phyloP scores from a whole-genome alignment of 2,797 vertebrate genomes.

The Danio choprae region DNA sequence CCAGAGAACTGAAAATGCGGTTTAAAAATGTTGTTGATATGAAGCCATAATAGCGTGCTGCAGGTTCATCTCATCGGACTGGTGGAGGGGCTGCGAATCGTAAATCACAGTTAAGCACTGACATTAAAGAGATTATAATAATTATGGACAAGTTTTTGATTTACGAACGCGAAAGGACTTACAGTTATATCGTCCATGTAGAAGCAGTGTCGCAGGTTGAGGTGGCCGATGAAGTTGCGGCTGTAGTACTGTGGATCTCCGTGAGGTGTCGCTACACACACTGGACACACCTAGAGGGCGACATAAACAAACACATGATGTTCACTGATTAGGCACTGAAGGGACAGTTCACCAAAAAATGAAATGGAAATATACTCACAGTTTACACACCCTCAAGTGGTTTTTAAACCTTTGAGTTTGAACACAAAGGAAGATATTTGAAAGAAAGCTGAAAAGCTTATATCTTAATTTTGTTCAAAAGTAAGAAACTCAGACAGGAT shows the following conservation, averaged over 20 bases:
- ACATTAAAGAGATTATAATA: background rate
- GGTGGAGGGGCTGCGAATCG: conserved; percentile 52
- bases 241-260: conserved; percentile 64
- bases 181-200: conserved; percentile 59
- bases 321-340: background rate
- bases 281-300: conserved; percentile 64
- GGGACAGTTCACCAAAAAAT: too few relatives aligned
- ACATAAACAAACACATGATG: background rate
- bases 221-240: conserved; percentile 64
- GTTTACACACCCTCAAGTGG: too few relatives aligned
- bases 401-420: too few relatives aligned
- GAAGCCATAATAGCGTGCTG: conserved; percentile 61
- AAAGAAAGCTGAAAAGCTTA: too few relatives aligned
- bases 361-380: too few relatives aligned
- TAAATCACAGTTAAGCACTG: background rate
- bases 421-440: too few relatives aligned
- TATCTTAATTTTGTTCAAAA: too few relatives aligned
- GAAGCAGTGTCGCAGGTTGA: conserved; percentile 65
- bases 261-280: conserved; percentile 63
- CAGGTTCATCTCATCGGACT: conserved; percentile 57
- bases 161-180: conserved; percentile 14
- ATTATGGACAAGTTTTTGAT: background rate
- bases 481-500: too few relatives aligned
- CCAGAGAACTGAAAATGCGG: background rate
- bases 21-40: background rate